Base-by-base conservation (phyloP, 2,797 vertebrate genomes). In the Lutjanus argentimaculatus region DNA sequence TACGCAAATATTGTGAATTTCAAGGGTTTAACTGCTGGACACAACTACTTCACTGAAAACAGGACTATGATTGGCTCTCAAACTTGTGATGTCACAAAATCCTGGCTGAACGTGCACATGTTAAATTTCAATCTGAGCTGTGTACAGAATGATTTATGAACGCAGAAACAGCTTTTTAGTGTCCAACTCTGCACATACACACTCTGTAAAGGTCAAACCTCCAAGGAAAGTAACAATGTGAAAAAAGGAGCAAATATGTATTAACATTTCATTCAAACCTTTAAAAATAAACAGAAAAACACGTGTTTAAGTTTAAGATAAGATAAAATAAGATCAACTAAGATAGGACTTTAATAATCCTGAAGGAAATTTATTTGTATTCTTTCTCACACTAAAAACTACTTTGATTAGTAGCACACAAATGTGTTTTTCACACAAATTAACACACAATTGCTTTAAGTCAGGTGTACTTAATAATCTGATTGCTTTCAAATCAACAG, bases 71-170 rank as follows among this genome's bases (percentile, higher is more conserved):
- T 48, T 64, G 51, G n/a, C 19, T 40, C n/a, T 14, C 36, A 40
- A 10, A 19, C 16, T 7, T 68, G 13, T 69, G 64, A 70, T 73
- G 49, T 55, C 65, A 58, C n/a, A 58, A 57, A 71, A 48, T 15
- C 16, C 45, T 16, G 25, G 1, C 21, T 0, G 0, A 1, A 62
- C 6, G 6, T 46, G 4, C 16, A 17, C 1, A 1, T n/a, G 10
- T 52, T 51, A 49, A 59, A 65, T 19, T 71, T 13, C 1, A 0
- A 62, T 53, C 40, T 52, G 2, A 62, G 21, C 11, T 53, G 15
- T 21, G 15, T 2, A 7, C 19, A 16, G 15, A 30, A 8, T 51
- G 43, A 48, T 16, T 30, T 19, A 25, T 25, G 10, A 40, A 22
- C 30, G 8, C 17, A 1, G 19, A 56, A 77, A 42, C 8, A 22